Evolutionary conservation across 2,797 vertebrate species (phyloP).

Genomic region (Dendrocincla fuliginosa): DNA sequence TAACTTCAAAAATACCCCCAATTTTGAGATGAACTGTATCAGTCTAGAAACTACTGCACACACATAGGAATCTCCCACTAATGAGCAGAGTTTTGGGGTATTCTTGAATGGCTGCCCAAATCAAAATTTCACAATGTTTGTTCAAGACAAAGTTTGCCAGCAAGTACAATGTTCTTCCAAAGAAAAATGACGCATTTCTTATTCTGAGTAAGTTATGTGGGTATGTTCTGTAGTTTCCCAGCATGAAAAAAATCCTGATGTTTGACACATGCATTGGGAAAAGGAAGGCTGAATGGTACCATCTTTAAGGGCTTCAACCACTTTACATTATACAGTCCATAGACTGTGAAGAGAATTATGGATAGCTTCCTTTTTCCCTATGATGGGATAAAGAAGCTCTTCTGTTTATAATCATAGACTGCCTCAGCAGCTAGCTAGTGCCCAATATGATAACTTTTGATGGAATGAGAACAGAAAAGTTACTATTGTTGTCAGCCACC

Average conservation of each 20-base stretch:
- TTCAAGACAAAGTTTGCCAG: neutral
- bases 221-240: neutral
- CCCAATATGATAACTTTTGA: neutral
- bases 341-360: neutral
- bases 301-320: neutral
- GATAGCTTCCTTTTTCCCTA: neutral
- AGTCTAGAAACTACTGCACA: neutral
- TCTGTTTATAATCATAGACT: neutral
- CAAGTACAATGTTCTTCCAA: neutral
- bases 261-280: neutral
- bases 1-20: neutral
- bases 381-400: neutral
- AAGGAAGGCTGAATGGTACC: neutral
- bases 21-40: neutral
- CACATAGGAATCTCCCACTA: neutral
- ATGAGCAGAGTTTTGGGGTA: neutral
- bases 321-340: neutral
- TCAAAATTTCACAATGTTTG: conserved; percentile 20
- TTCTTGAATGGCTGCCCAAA: neutral
- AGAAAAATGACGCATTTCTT: neutral
- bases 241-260: neutral
- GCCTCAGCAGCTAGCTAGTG: neutral
- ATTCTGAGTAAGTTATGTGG: neutral
- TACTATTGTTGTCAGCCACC: neutral
- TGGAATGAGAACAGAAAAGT: neutral